These are phyloP conservation scores for Catocala nupta DNA, from an alignment of 2,888 invertebrate species.

Conservation along the genomic window DNA sequence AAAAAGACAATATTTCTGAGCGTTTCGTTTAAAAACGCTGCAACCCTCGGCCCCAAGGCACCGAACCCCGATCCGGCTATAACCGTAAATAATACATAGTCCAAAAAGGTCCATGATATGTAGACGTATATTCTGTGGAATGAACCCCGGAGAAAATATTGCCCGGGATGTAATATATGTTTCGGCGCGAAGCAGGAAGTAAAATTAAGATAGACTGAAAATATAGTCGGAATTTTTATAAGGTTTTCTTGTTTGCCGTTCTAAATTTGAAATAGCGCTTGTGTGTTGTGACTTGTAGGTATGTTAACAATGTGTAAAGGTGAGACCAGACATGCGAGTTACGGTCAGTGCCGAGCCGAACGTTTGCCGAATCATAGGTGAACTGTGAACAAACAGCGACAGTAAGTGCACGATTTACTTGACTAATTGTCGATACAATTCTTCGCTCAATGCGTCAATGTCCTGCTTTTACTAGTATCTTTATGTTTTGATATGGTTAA, in stretches of 20 bases:
- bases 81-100: constrained; percentile 23
- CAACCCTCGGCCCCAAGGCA: neutral
- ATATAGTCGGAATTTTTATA: constrained; percentile 7
- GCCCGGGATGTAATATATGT: constrained; percentile 3
- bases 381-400: too few relatives aligned
- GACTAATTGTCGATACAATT: too few relatives aligned
- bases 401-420: too few relatives aligned
- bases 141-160: constrained; percentile 15
- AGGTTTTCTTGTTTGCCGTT: neutral
- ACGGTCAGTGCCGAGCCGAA: too few relatives aligned
- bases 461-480: too few relatives aligned
- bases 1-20: neutral
- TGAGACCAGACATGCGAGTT: too few relatives aligned
- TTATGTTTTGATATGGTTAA: too few relatives aligned
- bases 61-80: constrained; percentile 5
- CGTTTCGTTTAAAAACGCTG: neutral
- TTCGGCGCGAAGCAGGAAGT: constrained; percentile 6
- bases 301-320: too few relatives aligned
- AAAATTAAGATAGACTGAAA: constrained; percentile 15
- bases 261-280: neutral
- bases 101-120: constrained; percentile 28
- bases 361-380: too few relatives aligned
- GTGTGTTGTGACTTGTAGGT: too few relatives aligned
- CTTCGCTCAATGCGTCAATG: too few relatives aligned
- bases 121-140: constrained; percentile 21